These are phyloP conservation scores for Chrysomallon squamiferum DNA, from an alignment of 1,140 invertebrate genomes.

Conservation along the genomic window DNA sequence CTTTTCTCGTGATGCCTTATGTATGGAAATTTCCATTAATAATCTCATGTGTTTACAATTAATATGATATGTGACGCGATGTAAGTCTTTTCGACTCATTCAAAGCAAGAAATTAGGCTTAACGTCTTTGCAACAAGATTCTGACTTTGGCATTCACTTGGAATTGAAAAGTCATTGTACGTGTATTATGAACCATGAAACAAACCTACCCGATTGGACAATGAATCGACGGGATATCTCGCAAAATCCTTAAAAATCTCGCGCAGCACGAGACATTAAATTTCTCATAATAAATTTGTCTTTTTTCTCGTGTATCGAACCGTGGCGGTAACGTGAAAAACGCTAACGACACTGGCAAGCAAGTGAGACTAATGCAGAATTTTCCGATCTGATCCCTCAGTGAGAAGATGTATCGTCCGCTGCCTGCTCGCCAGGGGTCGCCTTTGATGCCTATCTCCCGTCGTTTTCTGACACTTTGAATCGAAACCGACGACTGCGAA, in stretches of 20 bases:
- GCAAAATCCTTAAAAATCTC: not conserved
- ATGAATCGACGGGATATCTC: not conserved
- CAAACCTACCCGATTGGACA: not conserved
- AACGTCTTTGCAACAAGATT: not conserved
- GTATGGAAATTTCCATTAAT: too few relatives aligned
- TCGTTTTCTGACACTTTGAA: not conserved
- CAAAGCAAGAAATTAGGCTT: conserved; percentile 2
- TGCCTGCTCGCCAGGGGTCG: conserved; percentile 1
- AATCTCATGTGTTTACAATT: too few relatives aligned
- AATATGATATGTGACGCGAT: too few relatives aligned
- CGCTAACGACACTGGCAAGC: not conserved
- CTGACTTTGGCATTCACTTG: conserved; percentile 7
- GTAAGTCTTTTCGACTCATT: not conserved
- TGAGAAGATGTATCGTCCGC: not conserved
- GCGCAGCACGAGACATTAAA: conserved; percentile 5
- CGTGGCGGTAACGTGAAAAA: conserved; percentile 4
- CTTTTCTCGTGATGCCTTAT: too few relatives aligned
- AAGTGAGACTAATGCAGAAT: conserved; percentile 5
- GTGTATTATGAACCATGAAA: conserved; percentile 14
- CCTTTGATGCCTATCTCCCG: conserved; percentile 5
- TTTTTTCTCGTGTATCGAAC: conserved; percentile 12
- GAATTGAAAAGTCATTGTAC: conserved; percentile 13
- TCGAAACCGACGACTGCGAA: not conserved
- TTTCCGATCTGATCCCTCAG: conserved; percentile 1
- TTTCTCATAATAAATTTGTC: conserved; percentile 21